Percentiles rank a stretch among this genome's conserved stretches.
phyloP scores from a whole-genome alignment of 2,888 invertebrate species.

The Andrena minutula region DNA sequence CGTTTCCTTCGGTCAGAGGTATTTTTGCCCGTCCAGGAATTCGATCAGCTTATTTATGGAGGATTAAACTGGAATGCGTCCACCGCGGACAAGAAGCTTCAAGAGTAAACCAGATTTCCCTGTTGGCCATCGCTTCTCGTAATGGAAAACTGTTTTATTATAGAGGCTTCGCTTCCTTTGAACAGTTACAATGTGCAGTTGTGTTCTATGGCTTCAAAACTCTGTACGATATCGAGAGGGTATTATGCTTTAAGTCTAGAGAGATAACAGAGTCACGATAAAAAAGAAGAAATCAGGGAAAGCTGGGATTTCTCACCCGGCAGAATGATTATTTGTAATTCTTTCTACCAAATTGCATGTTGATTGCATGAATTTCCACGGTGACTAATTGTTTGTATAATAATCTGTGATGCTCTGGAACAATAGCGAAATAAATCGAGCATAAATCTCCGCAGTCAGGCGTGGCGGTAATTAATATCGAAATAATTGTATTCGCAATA shows the following conservation, averaged over 20 bases:
- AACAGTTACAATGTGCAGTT: neutral
- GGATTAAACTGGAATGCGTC: slow-evolving; percentile 23
- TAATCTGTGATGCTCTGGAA: neutral
- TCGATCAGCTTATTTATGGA: slow-evolving; percentile 34
- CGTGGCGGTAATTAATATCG: neutral
- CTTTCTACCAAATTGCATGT: neutral
- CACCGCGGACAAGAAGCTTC: neutral
- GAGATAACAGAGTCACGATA: too few relatives aligned
- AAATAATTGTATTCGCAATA: neutral
- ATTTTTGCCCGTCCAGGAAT: slow-evolving; percentile 19
- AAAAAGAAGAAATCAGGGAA: too few relatives aligned
- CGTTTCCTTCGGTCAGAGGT: slow-evolving; percentile 28
- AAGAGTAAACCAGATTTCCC: neutral
- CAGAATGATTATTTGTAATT: too few relatives aligned
- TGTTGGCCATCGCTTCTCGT: neutral
- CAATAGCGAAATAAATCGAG: neutral
- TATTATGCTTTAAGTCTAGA: too few relatives aligned
- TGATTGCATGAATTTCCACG: neutral
- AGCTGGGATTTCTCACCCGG: too few relatives aligned
- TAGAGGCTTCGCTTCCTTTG: neutral
- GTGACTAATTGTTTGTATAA: neutral
- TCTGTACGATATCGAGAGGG: too few relatives aligned
- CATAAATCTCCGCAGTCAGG: neutral
- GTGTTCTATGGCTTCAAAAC: too few relatives aligned
- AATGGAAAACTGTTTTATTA: neutral